Evolutionary conservation across 2,113 vertebrate genomes (phyloP).

Genomic region (Sapayoa aenigma): DNA sequence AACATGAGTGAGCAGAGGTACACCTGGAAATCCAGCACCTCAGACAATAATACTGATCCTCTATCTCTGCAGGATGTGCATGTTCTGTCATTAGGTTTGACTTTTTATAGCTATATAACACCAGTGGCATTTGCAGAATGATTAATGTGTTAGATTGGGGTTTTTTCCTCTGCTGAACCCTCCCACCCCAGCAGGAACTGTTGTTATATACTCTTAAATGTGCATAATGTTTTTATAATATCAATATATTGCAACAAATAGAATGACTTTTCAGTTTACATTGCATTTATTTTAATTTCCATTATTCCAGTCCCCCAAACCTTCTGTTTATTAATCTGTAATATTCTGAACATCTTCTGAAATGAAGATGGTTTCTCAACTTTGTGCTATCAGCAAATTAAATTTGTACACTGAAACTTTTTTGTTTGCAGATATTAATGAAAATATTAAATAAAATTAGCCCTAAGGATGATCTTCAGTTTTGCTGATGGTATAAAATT

Average conservation of each 20-base stretch:
- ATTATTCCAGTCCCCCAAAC: background rate
- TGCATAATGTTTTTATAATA: background rate
- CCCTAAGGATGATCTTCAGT: background rate
- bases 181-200: background rate
- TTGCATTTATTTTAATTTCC: conserved; percentile 21
- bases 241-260: background rate
- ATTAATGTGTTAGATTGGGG: background rate
- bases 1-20: background rate
- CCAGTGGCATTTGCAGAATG: background rate
- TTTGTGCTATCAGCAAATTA: background rate
- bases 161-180: background rate
- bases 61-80: background rate
- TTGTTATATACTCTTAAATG: background rate
- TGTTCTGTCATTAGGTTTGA: background rate
- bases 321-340: background rate
- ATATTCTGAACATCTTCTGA: background rate
- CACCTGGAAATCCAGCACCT: background rate
- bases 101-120: background rate
- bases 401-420: background rate
- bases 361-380: background rate
- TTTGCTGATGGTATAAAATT: conserved; percentile 29
- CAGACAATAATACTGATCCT: background rate
- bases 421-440: conserved; percentile 23
- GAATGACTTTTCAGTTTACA: background rate
- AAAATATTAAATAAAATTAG: conserved; percentile 52